A percentile compares a stretch with the other conserved stretches of the same genome.
These are phyloP conservation scores for Polylopha cassiicola DNA, from an alignment of 2,888 invertebrate species.

Conservation along the genomic window DNA sequence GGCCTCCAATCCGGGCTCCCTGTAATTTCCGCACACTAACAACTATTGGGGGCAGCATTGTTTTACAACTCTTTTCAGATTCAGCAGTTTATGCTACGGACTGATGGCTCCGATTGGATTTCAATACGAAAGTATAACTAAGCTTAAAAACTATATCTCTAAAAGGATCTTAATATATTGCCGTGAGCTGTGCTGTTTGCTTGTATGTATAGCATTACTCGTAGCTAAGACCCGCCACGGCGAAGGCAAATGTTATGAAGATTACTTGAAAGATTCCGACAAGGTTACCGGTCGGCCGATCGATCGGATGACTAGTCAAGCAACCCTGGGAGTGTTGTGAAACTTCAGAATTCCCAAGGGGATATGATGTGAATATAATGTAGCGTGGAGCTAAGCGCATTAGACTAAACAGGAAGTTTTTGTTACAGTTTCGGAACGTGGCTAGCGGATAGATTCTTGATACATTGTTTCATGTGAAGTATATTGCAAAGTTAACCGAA, in stretches of 20 bases:
- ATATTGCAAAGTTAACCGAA: too few relatives aligned
- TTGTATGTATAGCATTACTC: conserved; percentile 4
- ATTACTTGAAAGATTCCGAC: conserved; percentile 20
- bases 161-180: too few relatives aligned
- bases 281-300: conserved; percentile 5
- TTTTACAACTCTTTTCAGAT: conserved; percentile 41
- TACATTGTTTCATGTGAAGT: too few relatives aligned
- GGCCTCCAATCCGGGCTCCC: conserved; percentile 34
- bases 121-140: conserved; percentile 25
- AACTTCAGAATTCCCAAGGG: conserved; percentile 13
- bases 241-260: conserved; percentile 25
- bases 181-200: too few relatives aligned
- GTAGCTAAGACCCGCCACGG: conserved; percentile 11
- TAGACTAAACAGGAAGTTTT: conserved; percentile 10
- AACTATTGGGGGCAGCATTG: conserved; percentile 48
- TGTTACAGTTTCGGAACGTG: conserved; percentile 7
- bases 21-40: conserved; percentile 56
- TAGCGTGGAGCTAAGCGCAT: conserved; percentile 6
- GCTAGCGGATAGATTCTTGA: background rate
- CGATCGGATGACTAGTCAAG: conserved; percentile 12
- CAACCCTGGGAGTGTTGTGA: conserved; percentile 4
- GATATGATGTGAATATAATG: conserved; percentile 13
- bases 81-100: conserved; percentile 36
- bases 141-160: conserved; percentile 3
- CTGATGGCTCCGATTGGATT: conserved; percentile 32